Evolutionary conservation across 2,797 vertebrate species (phyloP).

Genomic region (Odontamblyopus rebecca): DNA sequence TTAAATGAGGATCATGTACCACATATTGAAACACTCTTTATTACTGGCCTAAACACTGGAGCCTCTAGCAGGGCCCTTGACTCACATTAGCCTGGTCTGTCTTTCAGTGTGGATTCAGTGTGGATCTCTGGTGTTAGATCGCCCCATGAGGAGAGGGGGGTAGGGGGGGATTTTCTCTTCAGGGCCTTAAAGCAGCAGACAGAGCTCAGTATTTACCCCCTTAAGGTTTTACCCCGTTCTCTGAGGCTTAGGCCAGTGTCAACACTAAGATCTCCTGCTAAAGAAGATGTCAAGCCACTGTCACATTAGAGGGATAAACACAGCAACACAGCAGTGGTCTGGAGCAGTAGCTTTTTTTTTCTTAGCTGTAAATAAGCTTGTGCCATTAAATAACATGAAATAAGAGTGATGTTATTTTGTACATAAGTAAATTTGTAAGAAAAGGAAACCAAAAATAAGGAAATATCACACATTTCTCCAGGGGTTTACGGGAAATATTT

Average conservation of each 20-base stretch:
- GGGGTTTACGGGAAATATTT: not conserved
- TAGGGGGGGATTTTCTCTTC: conserved; percentile 43
- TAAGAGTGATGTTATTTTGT: too few relatives aligned
- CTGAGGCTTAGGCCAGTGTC: conserved; percentile 38
- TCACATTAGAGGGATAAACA: conserved; percentile 2
- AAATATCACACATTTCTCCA: not conserved
- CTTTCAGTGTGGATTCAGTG: conserved; percentile 47
- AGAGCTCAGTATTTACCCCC: conserved; percentile 35
- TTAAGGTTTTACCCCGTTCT: conserved; percentile 25
- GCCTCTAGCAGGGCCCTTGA: conserved; percentile 22
- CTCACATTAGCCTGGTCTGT: conserved; percentile 21
- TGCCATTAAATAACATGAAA: not conserved
- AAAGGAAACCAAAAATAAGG: too few relatives aligned
- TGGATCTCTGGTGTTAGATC: conserved; percentile 29
- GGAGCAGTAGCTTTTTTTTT: not conserved
- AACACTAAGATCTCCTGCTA: conserved; percentile 34
- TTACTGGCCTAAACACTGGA: not conserved
- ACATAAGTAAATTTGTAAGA: too few relatives aligned
- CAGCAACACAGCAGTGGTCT: not conserved
- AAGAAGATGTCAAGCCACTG: conserved; percentile 22
- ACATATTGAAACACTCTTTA: not conserved
- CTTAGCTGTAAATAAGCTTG: not conserved
- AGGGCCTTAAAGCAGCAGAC: conserved; percentile 41
- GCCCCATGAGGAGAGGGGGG: conserved; percentile 42
- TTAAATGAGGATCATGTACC: too few relatives aligned